Percentiles rank a stretch among this genome's conserved stretches.
Evolutionary conservation across 2,113 vertebrate species (phyloP).

Genomic region (Nettapus auritus): DNA sequence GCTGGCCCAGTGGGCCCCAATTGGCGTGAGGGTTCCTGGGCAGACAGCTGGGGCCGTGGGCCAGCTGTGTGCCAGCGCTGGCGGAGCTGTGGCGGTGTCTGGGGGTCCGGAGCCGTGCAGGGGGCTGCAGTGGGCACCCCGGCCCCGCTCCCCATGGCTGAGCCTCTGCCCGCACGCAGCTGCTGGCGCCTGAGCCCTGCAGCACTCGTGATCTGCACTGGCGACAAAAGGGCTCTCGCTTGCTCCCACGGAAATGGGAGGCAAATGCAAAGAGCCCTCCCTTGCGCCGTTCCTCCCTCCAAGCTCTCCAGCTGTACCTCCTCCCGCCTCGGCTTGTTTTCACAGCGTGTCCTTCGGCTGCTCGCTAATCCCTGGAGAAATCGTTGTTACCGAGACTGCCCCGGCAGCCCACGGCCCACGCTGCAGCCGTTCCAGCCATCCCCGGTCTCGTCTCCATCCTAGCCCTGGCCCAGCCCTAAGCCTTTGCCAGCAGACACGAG

Average conservation of each 20-base stretch:
- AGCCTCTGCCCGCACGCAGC: not conserved
- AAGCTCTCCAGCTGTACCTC: constrained; percentile 14
- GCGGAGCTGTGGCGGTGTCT: rapidly evolving
- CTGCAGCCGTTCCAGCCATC: not conserved
- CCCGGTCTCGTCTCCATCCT: not conserved
- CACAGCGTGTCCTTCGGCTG: not conserved
- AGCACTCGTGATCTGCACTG: not conserved
- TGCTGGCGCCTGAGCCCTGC: not conserved
- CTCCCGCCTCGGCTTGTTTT: constrained; percentile 14
- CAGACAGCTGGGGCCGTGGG: rapidly evolving
- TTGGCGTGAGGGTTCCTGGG: not conserved
- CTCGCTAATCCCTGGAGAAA: not conserved
- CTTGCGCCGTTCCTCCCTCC: not conserved
- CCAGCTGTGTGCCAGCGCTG: not conserved
- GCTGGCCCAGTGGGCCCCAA: not conserved
- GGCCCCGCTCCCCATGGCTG: not conserved
- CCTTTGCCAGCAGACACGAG: not conserved
- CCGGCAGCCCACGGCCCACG: not conserved
- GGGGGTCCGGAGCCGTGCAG: rapidly evolving
- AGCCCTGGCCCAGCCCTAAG: not conserved
- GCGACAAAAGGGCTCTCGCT: not conserved
- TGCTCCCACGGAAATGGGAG: constrained; percentile 5
- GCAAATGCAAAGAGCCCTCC: not conserved
- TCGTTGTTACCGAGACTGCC: not conserved
- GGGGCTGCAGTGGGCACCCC: not conserved